Evolutionary conservation across 2,888 invertebrate genomes (phyloP).

Genomic region (Ischnus inquisitorius): DNA sequence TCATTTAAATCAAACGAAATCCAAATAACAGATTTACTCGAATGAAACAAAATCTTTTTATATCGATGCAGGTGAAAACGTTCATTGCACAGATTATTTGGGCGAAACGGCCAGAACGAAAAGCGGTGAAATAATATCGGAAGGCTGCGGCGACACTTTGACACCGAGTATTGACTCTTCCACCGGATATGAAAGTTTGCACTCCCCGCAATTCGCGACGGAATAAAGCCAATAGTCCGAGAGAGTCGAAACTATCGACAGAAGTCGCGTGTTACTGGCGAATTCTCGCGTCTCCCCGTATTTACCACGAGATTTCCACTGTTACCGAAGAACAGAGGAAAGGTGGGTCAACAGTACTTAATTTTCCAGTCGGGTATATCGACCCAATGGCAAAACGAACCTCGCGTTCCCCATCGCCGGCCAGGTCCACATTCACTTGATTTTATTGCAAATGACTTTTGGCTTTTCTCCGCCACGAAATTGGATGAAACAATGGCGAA

Average conservation of each 20-base stretch:
- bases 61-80: too few species aligned
- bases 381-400: neutral
- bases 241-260: slow-evolving; percentile 1
- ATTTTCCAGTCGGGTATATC: slow-evolving; percentile 19
- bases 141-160: slow-evolving; percentile 1
- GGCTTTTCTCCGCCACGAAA: slow-evolving; percentile 23
- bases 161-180: slow-evolving; percentile 35
- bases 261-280: slow-evolving; percentile 14
- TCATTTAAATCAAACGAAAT: too few species aligned
- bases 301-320: neutral
- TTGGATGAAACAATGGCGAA: slow-evolving; percentile 35
- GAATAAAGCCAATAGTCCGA: neutral
- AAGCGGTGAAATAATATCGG: neutral
- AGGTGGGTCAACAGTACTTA: slow-evolving; percentile 21
- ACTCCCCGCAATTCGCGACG: neutral
- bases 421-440: neutral
- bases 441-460: slow-evolving; percentile 35
- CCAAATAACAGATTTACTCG: too few species aligned
- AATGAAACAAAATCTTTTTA: too few species aligned
- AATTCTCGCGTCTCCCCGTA: neutral
- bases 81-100: too few species aligned
- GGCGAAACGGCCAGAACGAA: too few species aligned
- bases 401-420: too few species aligned
- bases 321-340: neutral
- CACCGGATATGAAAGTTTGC: slow-evolving; percentile 40